Percentiles rank a stretch among this genome's conserved stretches.
Conservation (phyloP, 2,888 invertebrate species). For the Folsomia manolachei region DNA sequence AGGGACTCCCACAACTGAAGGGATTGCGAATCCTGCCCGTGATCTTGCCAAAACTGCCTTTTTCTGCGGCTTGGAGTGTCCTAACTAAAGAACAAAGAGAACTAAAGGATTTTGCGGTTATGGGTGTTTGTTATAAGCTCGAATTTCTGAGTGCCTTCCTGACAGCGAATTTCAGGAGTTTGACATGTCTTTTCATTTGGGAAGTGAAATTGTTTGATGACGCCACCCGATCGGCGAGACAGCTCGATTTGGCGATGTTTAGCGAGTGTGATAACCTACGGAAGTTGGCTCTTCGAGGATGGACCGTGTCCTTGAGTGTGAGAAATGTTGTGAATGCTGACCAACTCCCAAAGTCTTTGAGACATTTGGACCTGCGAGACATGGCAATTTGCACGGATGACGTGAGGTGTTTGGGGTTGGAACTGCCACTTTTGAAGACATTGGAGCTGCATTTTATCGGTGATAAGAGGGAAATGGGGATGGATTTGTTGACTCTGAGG, state of each 20-base stretch:
- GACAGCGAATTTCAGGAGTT: neutral
- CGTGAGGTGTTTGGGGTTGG: constrained; percentile 1
- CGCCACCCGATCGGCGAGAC: neutral
- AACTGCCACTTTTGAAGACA: neutral
- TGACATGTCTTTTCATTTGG: neutral
- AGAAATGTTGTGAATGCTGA: neutral
- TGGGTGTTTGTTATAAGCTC: neutral
- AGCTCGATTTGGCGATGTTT: neutral
- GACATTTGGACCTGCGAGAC: neutral
- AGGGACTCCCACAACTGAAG: neutral
- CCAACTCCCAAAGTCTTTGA: neutral
- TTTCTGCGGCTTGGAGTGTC: neutral
- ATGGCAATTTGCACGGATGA: constrained; percentile 9
- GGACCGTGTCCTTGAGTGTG: neutral
- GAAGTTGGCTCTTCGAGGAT: neutral
- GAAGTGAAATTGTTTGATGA: neutral
- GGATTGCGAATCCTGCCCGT: neutral
- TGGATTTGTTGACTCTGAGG: neutral
- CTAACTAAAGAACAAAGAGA: neutral
- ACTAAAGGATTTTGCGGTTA: neutral
- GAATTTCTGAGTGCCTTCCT: neutral
- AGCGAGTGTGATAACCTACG: neutral
- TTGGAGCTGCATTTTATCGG: constrained; percentile 5
- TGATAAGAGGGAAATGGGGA: constrained; percentile 1
- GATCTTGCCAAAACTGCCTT: neutral